These are phyloP conservation scores for Chrysina gloriosa DNA, from an alignment of 2,888 invertebrate genomes.

Conservation along the genomic window DNA sequence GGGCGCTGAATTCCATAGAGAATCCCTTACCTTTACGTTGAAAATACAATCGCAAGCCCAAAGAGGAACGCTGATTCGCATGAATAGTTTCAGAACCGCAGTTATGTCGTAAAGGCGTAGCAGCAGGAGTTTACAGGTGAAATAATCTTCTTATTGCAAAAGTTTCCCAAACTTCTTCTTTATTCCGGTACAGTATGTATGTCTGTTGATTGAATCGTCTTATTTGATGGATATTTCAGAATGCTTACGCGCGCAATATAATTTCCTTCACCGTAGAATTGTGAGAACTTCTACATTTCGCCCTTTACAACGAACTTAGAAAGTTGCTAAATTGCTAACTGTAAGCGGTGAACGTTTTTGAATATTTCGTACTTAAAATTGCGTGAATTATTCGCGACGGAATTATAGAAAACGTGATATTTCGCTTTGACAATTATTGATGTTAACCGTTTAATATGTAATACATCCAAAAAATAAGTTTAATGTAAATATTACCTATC, in stretches of 20 bases:
- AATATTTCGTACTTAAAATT: too few species aligned
- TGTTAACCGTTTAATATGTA: too few species aligned
- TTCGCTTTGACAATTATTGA: too few species aligned
- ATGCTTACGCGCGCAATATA: background rate
- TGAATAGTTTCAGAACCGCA: too few species aligned
- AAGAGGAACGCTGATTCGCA: background rate
- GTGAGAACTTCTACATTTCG: slow-evolving; percentile 6
- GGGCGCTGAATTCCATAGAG: too few species aligned
- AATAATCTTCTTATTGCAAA: slow-evolving; percentile 6
- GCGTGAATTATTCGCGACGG: too few species aligned
- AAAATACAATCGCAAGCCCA: background rate
- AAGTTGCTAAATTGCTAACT: background rate
- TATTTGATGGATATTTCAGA: background rate
- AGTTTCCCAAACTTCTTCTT: background rate
- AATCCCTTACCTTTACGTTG: background rate
- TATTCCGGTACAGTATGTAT: background rate
- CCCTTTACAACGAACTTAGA: background rate
- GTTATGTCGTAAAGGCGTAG: background rate
- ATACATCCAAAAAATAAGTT: too few species aligned
- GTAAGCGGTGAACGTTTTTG: too few species aligned
- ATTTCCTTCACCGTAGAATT: background rate
- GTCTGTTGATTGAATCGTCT: background rate
- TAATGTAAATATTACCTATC: too few species aligned
- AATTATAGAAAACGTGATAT: too few species aligned
- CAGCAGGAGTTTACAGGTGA: background rate